Conservation (phyloP, 64 coral and sea anemone species). For the Montipora cactus region DNA sequence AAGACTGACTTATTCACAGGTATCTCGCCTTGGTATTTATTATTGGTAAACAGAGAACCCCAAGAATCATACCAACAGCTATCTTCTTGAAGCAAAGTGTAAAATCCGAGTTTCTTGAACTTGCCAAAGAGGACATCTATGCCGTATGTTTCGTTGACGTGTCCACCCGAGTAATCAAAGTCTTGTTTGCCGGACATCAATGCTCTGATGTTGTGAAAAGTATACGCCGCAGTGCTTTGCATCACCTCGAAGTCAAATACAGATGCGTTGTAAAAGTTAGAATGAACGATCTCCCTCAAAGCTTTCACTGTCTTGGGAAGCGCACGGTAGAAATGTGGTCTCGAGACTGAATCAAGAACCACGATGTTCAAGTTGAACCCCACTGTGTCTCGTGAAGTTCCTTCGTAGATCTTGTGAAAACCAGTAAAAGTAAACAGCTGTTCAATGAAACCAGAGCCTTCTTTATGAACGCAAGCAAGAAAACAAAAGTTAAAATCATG, state of each 20-base stretch:
- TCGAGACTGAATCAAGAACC: constrained; percentile 75
- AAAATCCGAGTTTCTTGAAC: constrained; percentile 61
- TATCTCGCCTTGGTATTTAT: constrained; percentile 41
- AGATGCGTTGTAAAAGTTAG: constrained; percentile 12
- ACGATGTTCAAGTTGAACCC: constrained; percentile 75
- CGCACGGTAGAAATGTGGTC: constrained; percentile 74
- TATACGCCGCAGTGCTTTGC: constrained; percentile 72
- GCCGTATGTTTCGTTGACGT: constrained; percentile 44
- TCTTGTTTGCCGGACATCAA: constrained; percentile 64
- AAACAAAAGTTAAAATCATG: constrained; percentile 53
- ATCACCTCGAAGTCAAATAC: constrained; percentile 80
- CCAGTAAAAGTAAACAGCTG: constrained; percentile 42
- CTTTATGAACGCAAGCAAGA: constrained; percentile 45
- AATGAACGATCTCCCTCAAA: constrained; percentile 48
- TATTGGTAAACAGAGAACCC: constrained; percentile 64
- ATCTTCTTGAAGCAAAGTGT: constrained; percentile 77
- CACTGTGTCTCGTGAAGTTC: neutral
- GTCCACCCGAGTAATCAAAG: constrained; percentile 13
- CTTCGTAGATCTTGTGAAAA: neutral
- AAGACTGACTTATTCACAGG: constrained; percentile 62
- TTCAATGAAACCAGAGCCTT: constrained; percentile 16
- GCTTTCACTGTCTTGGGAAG: constrained; percentile 55
- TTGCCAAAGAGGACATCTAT: constrained; percentile 61
- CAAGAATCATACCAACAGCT: constrained; percentile 83
- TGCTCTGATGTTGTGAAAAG: constrained; percentile 53